phyloP scores from a whole-genome alignment of 1,140 invertebrate genomes.

The Octopus sinensis region DNA sequence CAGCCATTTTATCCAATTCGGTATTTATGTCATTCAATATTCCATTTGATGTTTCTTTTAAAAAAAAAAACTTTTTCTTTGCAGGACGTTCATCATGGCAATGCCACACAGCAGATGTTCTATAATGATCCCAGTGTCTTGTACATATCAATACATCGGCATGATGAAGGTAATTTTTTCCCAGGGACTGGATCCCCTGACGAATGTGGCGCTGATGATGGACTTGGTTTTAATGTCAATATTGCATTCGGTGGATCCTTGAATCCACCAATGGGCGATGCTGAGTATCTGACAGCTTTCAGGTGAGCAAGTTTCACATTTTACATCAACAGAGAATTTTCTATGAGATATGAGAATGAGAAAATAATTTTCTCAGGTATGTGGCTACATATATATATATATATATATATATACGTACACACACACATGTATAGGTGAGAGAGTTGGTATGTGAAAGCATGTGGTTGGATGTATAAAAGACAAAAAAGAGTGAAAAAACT shows the following conservation, averaged over 20 bases:
- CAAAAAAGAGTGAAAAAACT: too few relatives aligned
- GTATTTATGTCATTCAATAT: too few relatives aligned
- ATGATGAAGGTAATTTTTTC: conserved; percentile 99
- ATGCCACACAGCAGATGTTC: conserved; percentile 98
- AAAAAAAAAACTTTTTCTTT: conserved; percentile 31
- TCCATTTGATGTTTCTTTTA: too few relatives aligned
- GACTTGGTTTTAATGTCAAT: conserved; percentile 95
- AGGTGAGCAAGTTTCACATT: conserved; percentile 29
- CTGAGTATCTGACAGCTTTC: conserved; percentile 97
- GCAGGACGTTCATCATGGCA: conserved; percentile 97
- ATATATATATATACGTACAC: too few relatives aligned
- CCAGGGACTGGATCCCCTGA: conserved; percentile 90
- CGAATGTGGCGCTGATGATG: conserved; percentile 85
- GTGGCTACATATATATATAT: too few relatives aligned
- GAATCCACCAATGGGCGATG: conserved; percentile 90
- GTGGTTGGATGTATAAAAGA: too few relatives aligned
- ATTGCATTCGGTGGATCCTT: conserved; percentile 91
- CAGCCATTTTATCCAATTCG: too few relatives aligned
- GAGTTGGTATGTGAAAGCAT: too few relatives aligned
- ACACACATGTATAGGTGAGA: too few relatives aligned
- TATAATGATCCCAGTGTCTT: conserved; percentile 92
- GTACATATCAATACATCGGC: conserved; percentile 96
- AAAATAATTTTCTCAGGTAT: too few relatives aligned
- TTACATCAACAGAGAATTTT: too few relatives aligned
- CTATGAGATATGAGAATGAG: too few relatives aligned